Conservation (phyloP, 2,888 invertebrate genomes). For the Thalpophila matura region DNA sequence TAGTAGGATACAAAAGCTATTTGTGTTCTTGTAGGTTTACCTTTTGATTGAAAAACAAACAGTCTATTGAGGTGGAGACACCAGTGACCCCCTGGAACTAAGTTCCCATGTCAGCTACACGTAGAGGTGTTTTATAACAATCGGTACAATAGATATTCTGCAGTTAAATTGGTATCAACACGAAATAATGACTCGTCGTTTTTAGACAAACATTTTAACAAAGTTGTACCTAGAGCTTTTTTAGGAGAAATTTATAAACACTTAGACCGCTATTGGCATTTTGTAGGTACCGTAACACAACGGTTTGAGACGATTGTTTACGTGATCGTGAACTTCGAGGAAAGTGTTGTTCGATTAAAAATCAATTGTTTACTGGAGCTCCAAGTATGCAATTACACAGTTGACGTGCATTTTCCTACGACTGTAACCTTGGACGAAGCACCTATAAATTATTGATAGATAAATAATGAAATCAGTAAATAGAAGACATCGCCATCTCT, state of each 20-base stretch:
- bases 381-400: conserved; percentile 7
- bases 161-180: neutral
- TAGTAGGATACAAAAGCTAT: conserved; percentile 20
- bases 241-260: neutral
- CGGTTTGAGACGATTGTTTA: neutral
- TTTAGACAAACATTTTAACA: too few relatives aligned
- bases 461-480: conserved; percentile 8
- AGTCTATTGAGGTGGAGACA: conserved; percentile 16
- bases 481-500: conserved; percentile 19
- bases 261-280: neutral
- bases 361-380: conserved; percentile 20
- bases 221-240: neutral
- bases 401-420: conserved; percentile 7
- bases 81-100: conserved; percentile 6
- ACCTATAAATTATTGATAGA: conserved; percentile 31
- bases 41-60: conserved; percentile 38
- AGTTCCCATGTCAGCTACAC: conserved; percentile 10
- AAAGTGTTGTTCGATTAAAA: conserved; percentile 13
- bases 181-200: neutral
- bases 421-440: conserved; percentile 10
- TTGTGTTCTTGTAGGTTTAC: conserved; percentile 27
- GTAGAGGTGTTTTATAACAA: neutral
- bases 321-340: neutral
- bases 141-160: neutral
- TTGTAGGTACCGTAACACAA: neutral